Evolutionary conservation across 2,888 invertebrate genomes (phyloP), one percentile per base, ranked within the genome.

Genomic region (Embidobia sp.): DNA sequence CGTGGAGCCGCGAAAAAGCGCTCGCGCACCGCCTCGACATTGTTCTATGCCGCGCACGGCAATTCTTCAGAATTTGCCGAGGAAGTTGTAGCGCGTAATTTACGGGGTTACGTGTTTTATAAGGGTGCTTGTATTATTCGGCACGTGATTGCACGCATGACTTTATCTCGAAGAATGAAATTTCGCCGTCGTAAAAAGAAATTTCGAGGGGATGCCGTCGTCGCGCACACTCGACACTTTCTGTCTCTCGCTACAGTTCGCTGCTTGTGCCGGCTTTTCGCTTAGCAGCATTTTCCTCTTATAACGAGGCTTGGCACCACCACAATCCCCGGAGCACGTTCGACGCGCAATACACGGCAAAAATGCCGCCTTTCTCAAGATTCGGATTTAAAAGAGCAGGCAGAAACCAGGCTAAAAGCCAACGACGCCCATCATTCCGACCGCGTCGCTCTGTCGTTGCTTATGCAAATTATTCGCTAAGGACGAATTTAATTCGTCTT

Each of bases 71-170:
- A 33, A 63, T 22, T 48, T 44, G 29, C 46, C 46, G 29, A 46
- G 37, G 42, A 66, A 53, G 35, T 40, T 59, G 66, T 57, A 57
- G 67, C 37, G 67, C 53, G 63, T 75, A 75, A 75, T 75, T 75
- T 69, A 69, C 69, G 55, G 29, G 42, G 55, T 29, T 46, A 55
- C 69, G 67, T 69, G 67, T 67, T 74, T 55, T 67, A 44, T 48
- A 48, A 74, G 64, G 46, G 69, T 49, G 55, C 63, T 76, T 51
- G 64, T 64, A 70, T 70, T 61, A 76, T 76, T 69, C 63, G 63
- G 63, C 75, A 57, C 69, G 69, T 75, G 67, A 75, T 75, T 63
- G 61, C 69, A 64, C 70, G 76, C 76, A 70, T 46, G 64, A 37
- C 70, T 76, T 76, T 70, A 59, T 59, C 63, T 61, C 61, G 48